These are phyloP conservation scores for Pediacus dermestoides DNA, from an alignment of 2,888 invertebrate genomes.

Conservation along the genomic window DNA sequence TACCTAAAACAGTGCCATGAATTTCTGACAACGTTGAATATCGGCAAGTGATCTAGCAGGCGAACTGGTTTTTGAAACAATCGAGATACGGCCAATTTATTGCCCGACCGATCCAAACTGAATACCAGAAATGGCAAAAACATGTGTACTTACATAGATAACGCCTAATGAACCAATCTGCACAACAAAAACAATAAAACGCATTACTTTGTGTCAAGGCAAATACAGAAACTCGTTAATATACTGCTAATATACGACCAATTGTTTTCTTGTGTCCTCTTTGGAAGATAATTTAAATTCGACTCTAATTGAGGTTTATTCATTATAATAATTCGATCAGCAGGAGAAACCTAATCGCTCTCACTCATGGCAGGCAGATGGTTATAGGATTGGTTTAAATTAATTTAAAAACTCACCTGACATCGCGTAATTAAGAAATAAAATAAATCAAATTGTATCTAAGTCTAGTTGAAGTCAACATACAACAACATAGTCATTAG, in stretches of 20 bases:
- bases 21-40: conserved; percentile 29
- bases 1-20: conserved; percentile 17
- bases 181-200: conserved; percentile 36
- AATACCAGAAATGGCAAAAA: conserved; percentile 47
- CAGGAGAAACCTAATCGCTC: no score
- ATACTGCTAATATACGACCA: conserved; percentile 25
- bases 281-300: no score
- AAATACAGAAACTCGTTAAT: conserved; percentile 28
- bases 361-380: no score
- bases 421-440: no score
- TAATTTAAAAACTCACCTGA: no score
- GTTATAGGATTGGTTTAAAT: no score
- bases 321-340: no score
- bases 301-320: no score
- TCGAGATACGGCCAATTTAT: conserved; percentile 45
- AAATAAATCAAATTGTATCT: no score
- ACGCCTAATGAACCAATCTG: conserved; percentile 44
- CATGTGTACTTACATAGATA: conserved; percentile 46
- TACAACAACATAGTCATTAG: no score
- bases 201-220: conserved; percentile 28
- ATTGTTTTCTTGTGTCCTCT: conserved; percentile 17
- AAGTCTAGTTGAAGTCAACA: no score
- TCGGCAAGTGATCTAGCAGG: conserved; percentile 33
- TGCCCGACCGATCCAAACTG: conserved; percentile 34
- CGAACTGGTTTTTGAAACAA: conserved; percentile 43